Base-by-base conservation (phyloP, 2,113 vertebrate genomes). In the Harpagus bidentatus region DNA sequence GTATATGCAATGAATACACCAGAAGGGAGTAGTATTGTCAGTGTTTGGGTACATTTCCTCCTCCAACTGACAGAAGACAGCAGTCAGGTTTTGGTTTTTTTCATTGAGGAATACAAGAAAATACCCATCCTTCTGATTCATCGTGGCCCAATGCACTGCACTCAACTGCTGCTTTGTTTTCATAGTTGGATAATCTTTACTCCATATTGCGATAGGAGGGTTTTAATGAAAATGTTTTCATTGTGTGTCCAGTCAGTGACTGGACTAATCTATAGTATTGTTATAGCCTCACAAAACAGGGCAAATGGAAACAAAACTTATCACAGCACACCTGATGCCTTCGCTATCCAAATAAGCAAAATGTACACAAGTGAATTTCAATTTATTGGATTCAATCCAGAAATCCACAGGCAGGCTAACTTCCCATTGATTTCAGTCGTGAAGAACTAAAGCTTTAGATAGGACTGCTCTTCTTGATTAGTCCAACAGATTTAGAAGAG, bases 1-100 rank as follows among this genome's bases (percentile, higher is more conserved):
- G 2, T 13, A 32, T 5, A 16, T 21, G 20, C 2, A 58, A n/a
- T 0, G 0, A 0, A 1, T 10, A 36, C 18, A 48, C 16, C 10
- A 48, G 21, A 70, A 53, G 8, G 36, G 6, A 86, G 8, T 5
- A 15, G 8, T 7, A 15, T 1, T 31, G 21, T 22, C 58, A 48
- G 6, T 9, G 15, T 71, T 13, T 29, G 15, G 13, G 25, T 55
- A 31, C 6, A 29, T 70, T 80, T 73, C 48, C 52, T 26, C 40
- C 13, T 34, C 15, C 29, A 17, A 53, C 48, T 50, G 22, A 56
- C 9, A 82, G 23, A 81, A 50, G 15, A 43, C 32, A 63, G 43
- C 26, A 91, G 18, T 21, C 22, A 20, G 9, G 12, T 17, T 11
- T 6, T 11, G 43, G 2, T 7, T 25, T 84, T 43, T 63, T 63